A percentile compares a stretch with the other conserved stretches of the same genome.
Conservation (phyloP, 2,797 vertebrate genomes). For the Remorina albescens region DNA sequence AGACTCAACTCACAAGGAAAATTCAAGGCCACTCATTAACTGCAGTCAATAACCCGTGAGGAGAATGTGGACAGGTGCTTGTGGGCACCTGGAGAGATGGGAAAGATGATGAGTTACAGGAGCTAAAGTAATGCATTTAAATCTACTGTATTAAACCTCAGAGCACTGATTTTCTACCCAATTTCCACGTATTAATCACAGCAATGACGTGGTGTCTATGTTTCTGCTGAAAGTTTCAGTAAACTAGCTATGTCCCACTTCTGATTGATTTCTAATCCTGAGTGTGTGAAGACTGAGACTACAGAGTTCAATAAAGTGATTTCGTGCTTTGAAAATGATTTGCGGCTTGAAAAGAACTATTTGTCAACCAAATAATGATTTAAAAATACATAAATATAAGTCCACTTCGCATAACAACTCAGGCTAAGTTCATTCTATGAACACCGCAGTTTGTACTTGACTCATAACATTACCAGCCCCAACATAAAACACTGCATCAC, state of each 20-base stretch:
- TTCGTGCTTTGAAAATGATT: neutral
- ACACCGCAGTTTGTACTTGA: no score
- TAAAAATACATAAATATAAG: neutral
- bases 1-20: conserved; percentile 33
- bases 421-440: no score
- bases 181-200: conserved; percentile 47
- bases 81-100: conserved; percentile 10
- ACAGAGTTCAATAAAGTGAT: neutral
- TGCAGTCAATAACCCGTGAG: conserved; percentile 22
- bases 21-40: conserved; percentile 37
- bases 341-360: neutral
- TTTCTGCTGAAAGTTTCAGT: conserved; percentile 1
- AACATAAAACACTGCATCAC: neutral
- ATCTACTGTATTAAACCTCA: conserved; percentile 48
- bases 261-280: neutral
- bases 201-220: neutral
- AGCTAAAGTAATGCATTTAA: conserved; percentile 48
- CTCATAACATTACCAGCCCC: neutral
- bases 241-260: conserved; percentile 15
- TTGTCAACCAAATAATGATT: neutral
- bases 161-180: conserved; percentile 15
- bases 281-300: neutral
- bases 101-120: conserved; percentile 24
- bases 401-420: neutral
- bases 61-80: conserved; percentile 20